A percentile compares a stretch with the other conserved stretches of the same genome.
Conservation (phyloP, 2,888 invertebrate genomes). For the Drosophila koepferae region DNA sequence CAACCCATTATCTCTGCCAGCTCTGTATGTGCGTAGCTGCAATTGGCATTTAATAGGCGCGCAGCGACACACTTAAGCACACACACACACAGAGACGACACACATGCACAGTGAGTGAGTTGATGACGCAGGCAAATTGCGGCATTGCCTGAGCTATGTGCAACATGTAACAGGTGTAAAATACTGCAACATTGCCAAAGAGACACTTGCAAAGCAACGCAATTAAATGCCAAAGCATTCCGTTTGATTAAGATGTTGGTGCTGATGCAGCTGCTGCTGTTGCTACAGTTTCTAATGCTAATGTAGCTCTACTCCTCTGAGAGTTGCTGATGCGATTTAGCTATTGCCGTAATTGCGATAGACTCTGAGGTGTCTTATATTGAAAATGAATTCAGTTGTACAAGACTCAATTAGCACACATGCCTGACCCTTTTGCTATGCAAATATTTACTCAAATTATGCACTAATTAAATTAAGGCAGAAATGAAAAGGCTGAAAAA, state of each 20-base stretch:
- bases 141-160: constrained; percentile 21
- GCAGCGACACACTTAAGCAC: constrained; percentile 28
- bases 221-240: constrained; percentile 35
- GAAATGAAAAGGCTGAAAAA: background rate
- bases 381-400: constrained; percentile 1
- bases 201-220: constrained; percentile 29
- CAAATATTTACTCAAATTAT: constrained; percentile 18
- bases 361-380: background rate
- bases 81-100: background rate
- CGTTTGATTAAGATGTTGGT: constrained; percentile 40
- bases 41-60: constrained; percentile 68
- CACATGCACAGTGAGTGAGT: background rate
- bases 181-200: constrained; percentile 28
- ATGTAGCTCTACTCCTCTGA: background rate
- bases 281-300: background rate
- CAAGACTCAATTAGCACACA: constrained; percentile 15
- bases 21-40: constrained; percentile 39
- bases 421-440: constrained; percentile 9
- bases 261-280: constrained; percentile 3
- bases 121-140: constrained; percentile 46
- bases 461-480: constrained; percentile 6
- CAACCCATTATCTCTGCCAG: constrained; percentile 36
- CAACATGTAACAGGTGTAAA: constrained; percentile 53
- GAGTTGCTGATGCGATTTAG: constrained; percentile 7
- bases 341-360: constrained; percentile 6